Evolutionary conservation across 2,888 invertebrate genomes (phyloP).

Genomic region (Apoda limacodes): DNA sequence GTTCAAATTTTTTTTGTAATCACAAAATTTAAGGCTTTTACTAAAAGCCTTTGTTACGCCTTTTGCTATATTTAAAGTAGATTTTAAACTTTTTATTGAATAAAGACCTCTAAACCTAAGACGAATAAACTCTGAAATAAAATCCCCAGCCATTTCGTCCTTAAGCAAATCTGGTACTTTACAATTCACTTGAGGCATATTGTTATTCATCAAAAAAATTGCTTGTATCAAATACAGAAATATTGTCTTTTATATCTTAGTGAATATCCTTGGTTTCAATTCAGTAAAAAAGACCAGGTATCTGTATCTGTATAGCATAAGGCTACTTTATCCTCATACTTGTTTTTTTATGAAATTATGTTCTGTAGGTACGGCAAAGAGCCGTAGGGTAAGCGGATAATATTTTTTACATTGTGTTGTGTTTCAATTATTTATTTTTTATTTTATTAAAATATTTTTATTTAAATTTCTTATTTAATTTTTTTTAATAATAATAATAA

Average conservation of each 20-base stretch:
- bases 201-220: conserved; percentile 10
- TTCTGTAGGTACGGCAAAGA: too few relatives aligned
- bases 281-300: conserved; percentile 11
- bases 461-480: too few relatives aligned
- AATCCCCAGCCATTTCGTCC: conserved; percentile 3
- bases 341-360: conserved; percentile 6
- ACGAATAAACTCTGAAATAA: neutral
- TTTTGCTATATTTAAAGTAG: neutral
- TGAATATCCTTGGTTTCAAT: conserved; percentile 13
- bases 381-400: too few relatives aligned
- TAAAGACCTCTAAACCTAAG: too few relatives aligned
- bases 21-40: neutral
- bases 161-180: conserved; percentile 6
- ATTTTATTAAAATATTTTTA: too few relatives aligned
- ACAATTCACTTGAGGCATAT: conserved; percentile 7
- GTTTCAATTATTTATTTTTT: too few relatives aligned
- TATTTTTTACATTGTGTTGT: too few relatives aligned
- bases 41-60: neutral
- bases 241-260: conserved; percentile 9
- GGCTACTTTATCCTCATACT: conserved; percentile 4
- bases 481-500: too few relatives aligned
- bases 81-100: neutral
- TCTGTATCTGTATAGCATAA: conserved; percentile 18
- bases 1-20: too few relatives aligned
- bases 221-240: conserved; percentile 14